Percentiles rank a stretch among this genome's conserved stretches.
phyloP scores from a whole-genome alignment of 2,888 invertebrate species.

The Acleris literana region DNA sequence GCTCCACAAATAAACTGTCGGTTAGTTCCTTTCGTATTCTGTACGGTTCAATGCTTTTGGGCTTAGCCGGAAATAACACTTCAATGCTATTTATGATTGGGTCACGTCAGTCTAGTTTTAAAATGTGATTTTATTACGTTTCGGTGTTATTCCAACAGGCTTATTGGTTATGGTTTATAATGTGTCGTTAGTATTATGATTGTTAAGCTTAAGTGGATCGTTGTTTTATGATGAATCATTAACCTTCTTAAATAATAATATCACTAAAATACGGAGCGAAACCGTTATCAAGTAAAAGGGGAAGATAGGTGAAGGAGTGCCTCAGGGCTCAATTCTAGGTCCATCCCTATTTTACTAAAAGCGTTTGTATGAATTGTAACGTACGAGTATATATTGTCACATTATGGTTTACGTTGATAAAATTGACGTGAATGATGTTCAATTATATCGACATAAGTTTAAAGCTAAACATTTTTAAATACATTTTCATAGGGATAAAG shows the following conservation, averaged over 20 bases:
- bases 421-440: no score
- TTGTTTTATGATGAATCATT: neutral
- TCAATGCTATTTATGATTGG: constrained; percentile 29
- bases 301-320: neutral
- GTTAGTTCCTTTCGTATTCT: constrained; percentile 12
- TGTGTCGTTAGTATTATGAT: constrained; percentile 1
- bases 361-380: no score
- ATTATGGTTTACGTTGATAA: no score
- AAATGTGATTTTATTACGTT: constrained; percentile 10
- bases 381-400: no score
- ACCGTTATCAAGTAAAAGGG: neutral
- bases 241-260: neutral
- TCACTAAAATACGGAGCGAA: neutral
- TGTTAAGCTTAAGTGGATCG: constrained; percentile 9
- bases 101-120: constrained; percentile 5
- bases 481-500: no score
- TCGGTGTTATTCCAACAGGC: constrained; percentile 10
- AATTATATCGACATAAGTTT: no score
- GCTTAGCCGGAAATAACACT: constrained; percentile 35
- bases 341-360: neutral
- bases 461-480: no score
- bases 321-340: neutral
- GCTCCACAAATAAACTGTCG: constrained; percentile 3
- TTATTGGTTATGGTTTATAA: constrained; percentile 7
- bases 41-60: neutral